These are phyloP conservation scores for Struthidea cinerea DNA, from an alignment of 2,113 vertebrate genomes.

Conservation along the genomic window DNA sequence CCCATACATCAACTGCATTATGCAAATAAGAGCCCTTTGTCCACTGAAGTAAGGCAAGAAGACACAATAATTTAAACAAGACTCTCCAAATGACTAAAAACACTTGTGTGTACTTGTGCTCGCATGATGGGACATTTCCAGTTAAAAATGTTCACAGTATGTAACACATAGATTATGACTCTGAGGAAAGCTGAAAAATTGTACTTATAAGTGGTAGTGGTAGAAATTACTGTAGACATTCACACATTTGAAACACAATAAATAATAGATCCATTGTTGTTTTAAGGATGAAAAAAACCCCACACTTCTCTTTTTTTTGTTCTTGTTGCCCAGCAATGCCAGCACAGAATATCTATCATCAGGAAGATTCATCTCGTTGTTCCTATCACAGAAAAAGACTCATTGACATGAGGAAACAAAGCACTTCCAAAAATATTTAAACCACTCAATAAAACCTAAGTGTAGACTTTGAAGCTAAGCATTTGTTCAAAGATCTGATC, in stretches of 20 bases:
- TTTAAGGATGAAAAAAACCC: background rate
- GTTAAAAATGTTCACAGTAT: background rate
- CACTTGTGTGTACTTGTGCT: background rate
- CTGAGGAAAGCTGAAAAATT: background rate
- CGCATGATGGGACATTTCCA: background rate
- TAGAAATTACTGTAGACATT: background rate
- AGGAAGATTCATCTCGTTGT: background rate
- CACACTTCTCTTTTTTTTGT: background rate
- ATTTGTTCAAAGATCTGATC: constrained; percentile 1
- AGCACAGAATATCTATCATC: background rate
- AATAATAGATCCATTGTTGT: background rate
- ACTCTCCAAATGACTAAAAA: background rate
- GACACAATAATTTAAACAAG: background rate
- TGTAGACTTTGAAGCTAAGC: background rate
- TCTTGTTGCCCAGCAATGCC: background rate
- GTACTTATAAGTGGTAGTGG: background rate
- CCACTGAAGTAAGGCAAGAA: background rate
- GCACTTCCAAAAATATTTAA: constrained; percentile 24
- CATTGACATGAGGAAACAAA: constrained; percentile 11
- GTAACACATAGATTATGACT: background rate
- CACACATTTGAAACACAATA: background rate
- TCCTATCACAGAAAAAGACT: background rate
- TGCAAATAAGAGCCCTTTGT: background rate
- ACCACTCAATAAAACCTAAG: background rate
- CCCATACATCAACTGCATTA: background rate